A percentile compares a stretch with the other conserved stretches of the same genome.
Evolutionary conservation across 2,113 vertebrate genomes (phyloP).

Genomic region (Amia ocellicauda): DNA sequence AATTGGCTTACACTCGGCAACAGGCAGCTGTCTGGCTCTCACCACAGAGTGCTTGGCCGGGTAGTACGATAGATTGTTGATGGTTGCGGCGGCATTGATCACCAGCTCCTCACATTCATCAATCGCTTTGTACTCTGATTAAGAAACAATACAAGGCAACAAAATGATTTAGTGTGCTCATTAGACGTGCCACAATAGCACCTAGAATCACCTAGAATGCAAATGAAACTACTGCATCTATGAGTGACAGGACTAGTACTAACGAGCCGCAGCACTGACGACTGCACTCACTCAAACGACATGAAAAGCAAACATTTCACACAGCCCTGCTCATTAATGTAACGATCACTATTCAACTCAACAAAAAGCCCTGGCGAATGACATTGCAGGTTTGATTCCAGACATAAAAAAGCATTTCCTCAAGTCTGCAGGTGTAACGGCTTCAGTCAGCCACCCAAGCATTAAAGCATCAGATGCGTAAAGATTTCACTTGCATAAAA

Average conservation of each 20-base stretch:
- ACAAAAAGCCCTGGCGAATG: not conserved
- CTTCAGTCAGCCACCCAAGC: not conserved
- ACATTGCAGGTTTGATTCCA: too few species aligned
- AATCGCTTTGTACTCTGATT: constrained; percentile 73
- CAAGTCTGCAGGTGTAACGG: not conserved
- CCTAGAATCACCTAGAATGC: not conserved
- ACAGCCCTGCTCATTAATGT: not conserved
- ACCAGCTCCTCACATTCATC: constrained; percentile 81
- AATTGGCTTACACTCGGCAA: constrained; percentile 75
- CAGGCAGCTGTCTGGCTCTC: constrained; percentile 56
- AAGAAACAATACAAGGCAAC: constrained; percentile 27
- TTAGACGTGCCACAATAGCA: not conserved
- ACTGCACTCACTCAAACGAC: too few species aligned
- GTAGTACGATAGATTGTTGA: constrained; percentile 95
- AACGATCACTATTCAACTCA: not conserved
- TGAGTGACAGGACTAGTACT: too few species aligned
- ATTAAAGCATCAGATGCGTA: not conserved
- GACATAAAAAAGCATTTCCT: too few species aligned
- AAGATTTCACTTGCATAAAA: not conserved
- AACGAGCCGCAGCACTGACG: not conserved
- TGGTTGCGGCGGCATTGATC: constrained; percentile 73
- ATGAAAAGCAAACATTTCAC: not conserved
- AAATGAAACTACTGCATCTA: not conserved
- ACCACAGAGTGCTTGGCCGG: constrained; percentile 67
- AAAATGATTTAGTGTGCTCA: not conserved